Percentiles rank a stretch among this genome's conserved stretches.
Conservation (phyloP, 2,113 vertebrate genomes). For the Macquaria australasica region DNA sequence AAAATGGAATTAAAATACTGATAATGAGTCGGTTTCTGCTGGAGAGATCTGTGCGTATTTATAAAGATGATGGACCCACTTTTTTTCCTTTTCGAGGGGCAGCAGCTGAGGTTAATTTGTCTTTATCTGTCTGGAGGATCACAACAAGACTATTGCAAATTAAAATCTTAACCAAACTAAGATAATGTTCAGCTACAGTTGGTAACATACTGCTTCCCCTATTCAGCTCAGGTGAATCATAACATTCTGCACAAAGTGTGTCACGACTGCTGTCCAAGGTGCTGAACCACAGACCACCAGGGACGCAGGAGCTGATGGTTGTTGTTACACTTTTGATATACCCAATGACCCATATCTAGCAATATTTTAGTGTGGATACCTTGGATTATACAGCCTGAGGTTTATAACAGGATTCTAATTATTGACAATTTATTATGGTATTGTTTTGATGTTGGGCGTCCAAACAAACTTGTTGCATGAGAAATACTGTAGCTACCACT, state of each 20-base stretch:
- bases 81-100: not conserved
- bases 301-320: not conserved
- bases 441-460: not conserved
- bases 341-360: not conserved
- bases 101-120: not conserved
- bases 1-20: slow-evolving; percentile 1
- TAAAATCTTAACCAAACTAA: not conserved
- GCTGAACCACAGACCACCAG: slow-evolving; percentile 53
- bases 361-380: not conserved
- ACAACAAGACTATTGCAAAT: not conserved
- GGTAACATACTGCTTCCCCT: not conserved
- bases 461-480: not conserved
- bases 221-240: slow-evolving; percentile 28
- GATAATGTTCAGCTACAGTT: not conserved
- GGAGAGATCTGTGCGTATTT: not conserved
- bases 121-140: not conserved
- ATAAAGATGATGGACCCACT: not conserved
- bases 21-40: not conserved
- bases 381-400: not conserved
- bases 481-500: not conserved
- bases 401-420: not conserved
- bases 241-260: not conserved
- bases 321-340: not conserved
- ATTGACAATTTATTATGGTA: not conserved
- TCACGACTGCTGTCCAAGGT: slow-evolving; percentile 58